These are phyloP conservation scores for Leucoraja erinaceus DNA, from an alignment of 2,113 vertebrate genomes.

Conservation along the genomic window DNA sequence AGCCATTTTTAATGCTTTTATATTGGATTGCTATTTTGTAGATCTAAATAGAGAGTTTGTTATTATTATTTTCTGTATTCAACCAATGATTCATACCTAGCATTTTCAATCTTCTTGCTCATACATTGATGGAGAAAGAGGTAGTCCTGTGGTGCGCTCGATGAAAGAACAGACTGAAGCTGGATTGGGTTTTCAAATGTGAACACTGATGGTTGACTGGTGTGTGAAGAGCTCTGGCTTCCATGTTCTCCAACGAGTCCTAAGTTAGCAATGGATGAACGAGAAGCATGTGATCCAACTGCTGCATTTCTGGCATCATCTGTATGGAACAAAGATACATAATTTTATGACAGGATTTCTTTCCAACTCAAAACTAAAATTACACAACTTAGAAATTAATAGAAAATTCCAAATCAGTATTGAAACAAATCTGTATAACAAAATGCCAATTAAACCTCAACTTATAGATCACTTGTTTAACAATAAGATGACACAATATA, in stretches of 20 bases:
- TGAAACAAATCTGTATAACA: neutral
- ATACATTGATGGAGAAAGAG: constrained; percentile 95
- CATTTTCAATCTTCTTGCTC: constrained; percentile 83
- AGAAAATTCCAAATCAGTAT: neutral
- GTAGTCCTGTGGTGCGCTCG: constrained; percentile 94
- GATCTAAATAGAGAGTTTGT: neutral
- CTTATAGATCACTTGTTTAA: neutral
- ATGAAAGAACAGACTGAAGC: constrained; percentile 73
- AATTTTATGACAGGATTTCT: neutral
- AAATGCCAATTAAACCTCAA: neutral
- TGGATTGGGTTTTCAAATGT: constrained; percentile 78
- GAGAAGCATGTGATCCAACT: constrained; percentile 62
- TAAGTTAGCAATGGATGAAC: constrained; percentile 77
- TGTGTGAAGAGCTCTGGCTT: constrained; percentile 74
- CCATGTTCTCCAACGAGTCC: constrained; percentile 75
- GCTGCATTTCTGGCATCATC: constrained; percentile 68
- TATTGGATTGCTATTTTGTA: neutral
- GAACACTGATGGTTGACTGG: constrained; percentile 90
- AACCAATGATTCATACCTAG: constrained; percentile 64
- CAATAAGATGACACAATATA: neutral
- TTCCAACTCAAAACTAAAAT: neutral
- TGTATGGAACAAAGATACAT: constrained; percentile 46
- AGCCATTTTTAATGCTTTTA: neutral
- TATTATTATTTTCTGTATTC: neutral
- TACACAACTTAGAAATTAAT: neutral